These are phyloP conservation scores for Phyllotreta striolata DNA, from an alignment of 2,888 invertebrate genomes.

Conservation along the genomic window DNA sequence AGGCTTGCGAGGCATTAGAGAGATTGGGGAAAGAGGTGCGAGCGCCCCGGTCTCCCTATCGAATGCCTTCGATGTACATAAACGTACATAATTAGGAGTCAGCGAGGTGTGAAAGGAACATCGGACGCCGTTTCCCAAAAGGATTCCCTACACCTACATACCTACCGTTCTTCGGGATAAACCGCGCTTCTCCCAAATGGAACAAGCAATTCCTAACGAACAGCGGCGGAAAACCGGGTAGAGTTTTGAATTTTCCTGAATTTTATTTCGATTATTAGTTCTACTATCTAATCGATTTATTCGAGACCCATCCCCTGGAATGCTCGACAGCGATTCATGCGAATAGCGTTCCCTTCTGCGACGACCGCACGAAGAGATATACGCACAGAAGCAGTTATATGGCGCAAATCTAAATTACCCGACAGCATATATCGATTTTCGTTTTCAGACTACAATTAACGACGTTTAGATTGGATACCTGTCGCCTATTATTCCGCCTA, in stretches of 20 bases:
- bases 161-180: conserved; percentile 50
- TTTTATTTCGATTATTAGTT: too few relatives aligned
- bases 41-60: conserved; percentile 4
- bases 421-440: conserved; percentile 31
- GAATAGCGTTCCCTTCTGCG: conserved; percentile 41
- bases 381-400: conserved; percentile 32
- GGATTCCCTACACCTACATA: conserved; percentile 47
- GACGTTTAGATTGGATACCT: conserved; percentile 31
- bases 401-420: conserved; percentile 29
- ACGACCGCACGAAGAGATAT: conserved; percentile 36
- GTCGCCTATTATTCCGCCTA: conserved; percentile 27
- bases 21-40: conserved; percentile 6
- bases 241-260: conserved; percentile 6
- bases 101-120: conserved; percentile 60
- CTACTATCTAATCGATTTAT: conserved; percentile 34
- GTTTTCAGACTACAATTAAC: conserved; percentile 29
- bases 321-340: not conserved
- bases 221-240: too few relatives aligned
- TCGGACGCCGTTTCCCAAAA: conserved; percentile 53
- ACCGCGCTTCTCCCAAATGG: conserved; percentile 48
- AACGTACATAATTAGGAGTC: conserved; percentile 58
- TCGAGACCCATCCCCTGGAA: conserved; percentile 16
- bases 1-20: conserved; percentile 9
- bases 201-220: conserved; percentile 34
- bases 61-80: conserved; percentile 44